Evolutionary conservation across 2,113 vertebrate species (phyloP), one percentile per base, ranked within the genome.

Genomic region (Dolichallabes microphthalmus): DNA sequence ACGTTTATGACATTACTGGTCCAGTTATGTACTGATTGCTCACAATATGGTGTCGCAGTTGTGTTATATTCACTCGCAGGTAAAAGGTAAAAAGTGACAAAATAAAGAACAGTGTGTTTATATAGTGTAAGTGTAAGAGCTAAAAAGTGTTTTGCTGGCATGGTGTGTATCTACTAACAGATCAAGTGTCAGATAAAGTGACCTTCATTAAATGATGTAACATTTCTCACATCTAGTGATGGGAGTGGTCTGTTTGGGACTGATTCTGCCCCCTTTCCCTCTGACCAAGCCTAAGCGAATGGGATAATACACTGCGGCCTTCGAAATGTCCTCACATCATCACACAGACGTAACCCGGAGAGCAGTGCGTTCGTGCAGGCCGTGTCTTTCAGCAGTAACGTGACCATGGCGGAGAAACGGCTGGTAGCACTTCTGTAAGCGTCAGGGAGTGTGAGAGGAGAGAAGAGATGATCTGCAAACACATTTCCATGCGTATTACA

Each of bases 401-500:
- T n/a, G n/a, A n/a, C n/a, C n/a, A n/a, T n/a, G n/a, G n/a, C n/a
- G n/a, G n/a, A n/a, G 94, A 95, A 97, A 96, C 96, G 95, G 94
- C 94, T 89, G 95, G 94, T 94, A 95, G 95, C 93, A 91, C 94
- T 95, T 94, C 93, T 92, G 90, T 52, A 95, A 92, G 95, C 92
- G 93, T 94, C 94, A 93, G 93, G 93, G 93, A 93, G 95, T 95
- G 97, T 97, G 96, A 97, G 96, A 96, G 95, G 94, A 93, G 94
- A 94, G 66, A 93, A 94, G 61, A 73, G 93, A 95, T 98, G 97
- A 98, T 98, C 96, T 96, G 96, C 95, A 96, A 97, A 97, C 97
- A 97, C 96, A 98, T 98, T 98, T 97, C 94, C 96, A 95, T 96
- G 96, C 96, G 97, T 98, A 97, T 98, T 97, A 97, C 96, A 96